Evolutionary conservation across 2,888 invertebrate genomes (phyloP).

Genomic region (Entomobrya multifasciata): DNA sequence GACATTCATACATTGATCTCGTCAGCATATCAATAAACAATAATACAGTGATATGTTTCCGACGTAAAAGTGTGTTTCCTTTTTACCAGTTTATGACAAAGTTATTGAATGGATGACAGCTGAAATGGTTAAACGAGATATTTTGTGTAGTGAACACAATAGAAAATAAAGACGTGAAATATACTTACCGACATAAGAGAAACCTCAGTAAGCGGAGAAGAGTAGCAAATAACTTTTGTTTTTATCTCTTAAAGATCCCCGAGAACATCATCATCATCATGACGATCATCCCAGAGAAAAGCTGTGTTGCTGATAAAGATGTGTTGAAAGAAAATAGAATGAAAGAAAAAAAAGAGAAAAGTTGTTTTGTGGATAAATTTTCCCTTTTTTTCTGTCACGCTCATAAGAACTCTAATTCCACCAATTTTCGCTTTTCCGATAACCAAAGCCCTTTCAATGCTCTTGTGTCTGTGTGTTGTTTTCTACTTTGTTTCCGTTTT

Average conservation of each 20-base stretch:
- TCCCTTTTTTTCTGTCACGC: slow-evolving; percentile 57
- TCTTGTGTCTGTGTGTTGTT: slow-evolving; percentile 53
- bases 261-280: not conserved
- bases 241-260: not conserved
- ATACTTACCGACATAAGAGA: not conserved
- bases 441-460: slow-evolving; percentile 47
- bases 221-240: slow-evolving; percentile 5
- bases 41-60: not conserved
- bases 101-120: slow-evolving; percentile 58
- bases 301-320: slow-evolving; percentile 33
- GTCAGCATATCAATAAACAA: slow-evolving; percentile 27
- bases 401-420: slow-evolving; percentile 66
- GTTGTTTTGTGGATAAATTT: slow-evolving; percentile 64
- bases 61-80: slow-evolving; percentile 37
- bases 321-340: too few relatives aligned
- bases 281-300: too few relatives aligned
- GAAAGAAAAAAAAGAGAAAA: slow-evolving; percentile 29
- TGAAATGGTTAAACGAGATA: slow-evolving; percentile 43
- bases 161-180: not conserved
- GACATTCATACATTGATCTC: not conserved
- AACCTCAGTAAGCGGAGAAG: not conserved
- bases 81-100: slow-evolving; percentile 52
- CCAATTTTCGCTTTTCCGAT: slow-evolving; percentile 69
- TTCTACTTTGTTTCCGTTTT: slow-evolving; percentile 56
- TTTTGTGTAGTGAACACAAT: slow-evolving; percentile 14